Base-by-base conservation (phyloP, 2,113 vertebrate genomes). In the Bubo scandiacus region DNA sequence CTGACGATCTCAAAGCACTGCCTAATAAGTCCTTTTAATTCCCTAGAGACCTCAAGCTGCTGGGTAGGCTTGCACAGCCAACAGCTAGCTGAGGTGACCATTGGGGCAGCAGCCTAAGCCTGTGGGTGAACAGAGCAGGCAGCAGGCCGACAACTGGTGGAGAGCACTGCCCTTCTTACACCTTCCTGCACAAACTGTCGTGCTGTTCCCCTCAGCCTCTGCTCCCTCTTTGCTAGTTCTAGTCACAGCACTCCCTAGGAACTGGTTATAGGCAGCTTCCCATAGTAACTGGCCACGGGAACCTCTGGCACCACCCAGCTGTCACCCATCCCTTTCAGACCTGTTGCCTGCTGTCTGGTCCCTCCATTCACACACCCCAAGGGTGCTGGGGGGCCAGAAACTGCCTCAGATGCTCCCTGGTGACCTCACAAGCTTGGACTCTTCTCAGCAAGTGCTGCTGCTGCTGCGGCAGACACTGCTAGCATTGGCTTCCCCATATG, bases 401-500 rank as follows among this genome's bases (percentile, higher is more conserved):
- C 22, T 10, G 17, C 5, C 36, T 52, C 70, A 61, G 54, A 54
- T 1, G 7, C 25, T 61, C 27, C 10, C n/a, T 2, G 5, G 11
- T 20, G 14, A 32, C 27, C n/a, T 77, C 55, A 22, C 7, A 59
- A 59, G 25, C 34, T 47, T 59, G 42, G 42, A 38, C 38, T 59
- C 38, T 67, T 81, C 38, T 81, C 12, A 55, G 62, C 40, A 68
- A 0, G 0, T 36, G 45, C 45, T 47, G 45, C 45, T 47, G 45
- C 45, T 43, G 12, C 29, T 61, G 29, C 12, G 54, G 7, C 21
- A 16, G 34, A 14, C 9, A 25, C 42, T 42, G 30, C 5, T 36
- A 2, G 0, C 0, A 2, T 34, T 29, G 19, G 12, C 73, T 85
- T 66, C 29, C 20, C 12, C 13, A 9, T 5, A n/a, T 0, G 2